phyloP scores from a whole-genome alignment of 2,888 invertebrate genomes.

The Lepas anatifera region DNA sequence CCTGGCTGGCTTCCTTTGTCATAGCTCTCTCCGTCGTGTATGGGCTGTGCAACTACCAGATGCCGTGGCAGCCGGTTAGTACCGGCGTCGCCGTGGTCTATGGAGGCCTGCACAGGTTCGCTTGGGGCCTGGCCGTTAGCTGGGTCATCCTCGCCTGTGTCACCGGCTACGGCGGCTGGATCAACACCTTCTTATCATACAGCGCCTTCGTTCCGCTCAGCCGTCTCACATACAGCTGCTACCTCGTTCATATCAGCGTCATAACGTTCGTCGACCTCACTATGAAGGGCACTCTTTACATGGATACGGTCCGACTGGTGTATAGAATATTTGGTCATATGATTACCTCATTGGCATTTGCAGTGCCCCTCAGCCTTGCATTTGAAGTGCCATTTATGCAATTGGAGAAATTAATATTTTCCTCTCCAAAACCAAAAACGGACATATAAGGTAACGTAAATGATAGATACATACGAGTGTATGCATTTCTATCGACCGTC shows the following conservation, averaged over 20 bases:
- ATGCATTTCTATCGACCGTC: no score
- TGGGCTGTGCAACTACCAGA: slow-evolving; percentile 46
- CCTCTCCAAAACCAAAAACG: no score
- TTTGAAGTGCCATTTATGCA: neutral
- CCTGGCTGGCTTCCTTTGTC: slow-evolving; percentile 55
- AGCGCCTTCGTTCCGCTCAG: slow-evolving; percentile 50
- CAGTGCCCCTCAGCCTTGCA: neutral
- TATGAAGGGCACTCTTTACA: neutral
- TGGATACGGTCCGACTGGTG: neutral
- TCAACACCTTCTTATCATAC: slow-evolving; percentile 45
- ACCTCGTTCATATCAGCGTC: slow-evolving; percentile 34
- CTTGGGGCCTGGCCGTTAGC: slow-evolving; percentile 53
- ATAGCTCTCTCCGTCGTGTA: slow-evolving; percentile 61
- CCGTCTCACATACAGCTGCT: slow-evolving; percentile 54
- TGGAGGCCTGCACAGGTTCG: slow-evolving; percentile 49
- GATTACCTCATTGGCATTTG: slow-evolving; percentile 18
- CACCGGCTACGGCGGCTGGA: slow-evolving; percentile 50
- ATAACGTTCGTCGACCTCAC: neutral
- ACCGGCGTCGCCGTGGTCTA: slow-evolving; percentile 50
- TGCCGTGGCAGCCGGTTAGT: slow-evolving; percentile 29
- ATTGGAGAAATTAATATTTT: neutral
- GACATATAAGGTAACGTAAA: no score
- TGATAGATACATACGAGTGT: no score
- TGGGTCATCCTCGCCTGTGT: slow-evolving; percentile 63
- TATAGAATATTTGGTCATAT: neutral